A percentile compares a stretch with the other conserved stretches of the same genome.
phyloP scores from a whole-genome alignment of 1,140 invertebrate species.

The Zaprionus ghesquierei region DNA sequence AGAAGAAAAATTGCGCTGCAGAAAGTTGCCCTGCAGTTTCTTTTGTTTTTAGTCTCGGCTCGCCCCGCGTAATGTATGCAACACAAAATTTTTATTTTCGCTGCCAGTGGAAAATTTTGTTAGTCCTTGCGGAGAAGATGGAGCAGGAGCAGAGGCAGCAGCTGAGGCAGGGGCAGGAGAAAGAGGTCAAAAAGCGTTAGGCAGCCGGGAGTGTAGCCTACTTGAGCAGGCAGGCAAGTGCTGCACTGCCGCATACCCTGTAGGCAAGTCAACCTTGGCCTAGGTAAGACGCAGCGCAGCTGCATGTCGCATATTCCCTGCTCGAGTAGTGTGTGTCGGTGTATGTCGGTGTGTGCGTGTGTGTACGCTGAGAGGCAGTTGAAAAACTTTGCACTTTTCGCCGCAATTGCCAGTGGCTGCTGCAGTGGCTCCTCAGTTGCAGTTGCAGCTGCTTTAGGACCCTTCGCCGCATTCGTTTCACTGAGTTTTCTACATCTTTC shows the following conservation, averaged over 20 bases:
- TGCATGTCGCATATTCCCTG: background rate
- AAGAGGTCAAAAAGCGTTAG: constrained; percentile 33
- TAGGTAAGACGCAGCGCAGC: background rate
- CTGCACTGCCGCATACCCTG: constrained; percentile 12
- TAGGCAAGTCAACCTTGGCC: background rate
- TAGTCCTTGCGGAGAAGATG: constrained; percentile 44
- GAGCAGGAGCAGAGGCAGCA: background rate
- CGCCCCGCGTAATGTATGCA: constrained; percentile 74
- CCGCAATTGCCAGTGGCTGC: constrained; percentile 35
- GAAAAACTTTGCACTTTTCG: constrained; percentile 68
- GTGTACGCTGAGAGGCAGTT: constrained; percentile 61
- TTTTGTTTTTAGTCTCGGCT: constrained; percentile 78
- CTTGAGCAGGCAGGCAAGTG: constrained; percentile 30
- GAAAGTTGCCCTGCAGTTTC: constrained; percentile 78
- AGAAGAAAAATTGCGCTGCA: constrained; percentile 65
- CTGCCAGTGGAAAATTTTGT: constrained; percentile 69
- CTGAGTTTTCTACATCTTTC: constrained; percentile 45
- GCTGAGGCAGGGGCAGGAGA: background rate
- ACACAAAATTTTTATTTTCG: constrained; percentile 63
- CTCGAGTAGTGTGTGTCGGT: constrained; percentile 4
- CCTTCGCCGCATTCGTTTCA: constrained; percentile 54
- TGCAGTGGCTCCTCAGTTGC: background rate
- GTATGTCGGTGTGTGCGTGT: constrained; percentile 30
- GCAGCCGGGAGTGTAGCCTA: constrained; percentile 41
- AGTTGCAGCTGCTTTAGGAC: background rate